phyloP scores from a whole-genome alignment of 2,797 vertebrate genomes.

The Fundulus diaphanus region DNA sequence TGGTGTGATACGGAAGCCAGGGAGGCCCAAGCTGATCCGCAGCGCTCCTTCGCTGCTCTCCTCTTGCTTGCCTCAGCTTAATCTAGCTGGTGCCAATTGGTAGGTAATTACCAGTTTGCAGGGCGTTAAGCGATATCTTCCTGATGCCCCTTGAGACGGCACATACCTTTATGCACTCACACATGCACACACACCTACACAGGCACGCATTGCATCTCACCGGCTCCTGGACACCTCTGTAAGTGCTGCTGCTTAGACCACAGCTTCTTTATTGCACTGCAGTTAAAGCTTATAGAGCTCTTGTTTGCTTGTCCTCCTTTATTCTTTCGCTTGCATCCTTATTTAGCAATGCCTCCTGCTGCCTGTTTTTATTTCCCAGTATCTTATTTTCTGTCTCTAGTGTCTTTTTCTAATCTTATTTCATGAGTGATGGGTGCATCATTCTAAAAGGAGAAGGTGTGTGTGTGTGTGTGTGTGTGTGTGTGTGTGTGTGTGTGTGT shows the following conservation, averaged over 20 bases:
- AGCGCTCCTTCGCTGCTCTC: constrained; percentile 61
- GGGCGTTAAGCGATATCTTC: constrained; percentile 72
- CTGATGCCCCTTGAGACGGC: constrained; percentile 45
- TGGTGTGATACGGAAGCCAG: constrained; percentile 89
- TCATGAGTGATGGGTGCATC: constrained; percentile 1
- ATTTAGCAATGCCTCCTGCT: background rate
- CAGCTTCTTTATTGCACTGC: constrained; percentile 46
- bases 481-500: too few species aligned
- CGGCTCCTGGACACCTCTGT: constrained; percentile 48
- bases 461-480: background rate
- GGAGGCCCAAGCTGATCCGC: constrained; percentile 80
- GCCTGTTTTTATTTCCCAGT: background rate
- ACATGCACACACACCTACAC: background rate
- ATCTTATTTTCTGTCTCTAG: constrained; percentile 3
- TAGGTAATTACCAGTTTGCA: constrained; percentile 77
- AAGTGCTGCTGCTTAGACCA: constrained; percentile 58
- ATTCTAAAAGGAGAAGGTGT: background rate
- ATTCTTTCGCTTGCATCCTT: constrained; percentile 2
- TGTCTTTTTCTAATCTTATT: background rate
- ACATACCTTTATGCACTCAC: constrained; percentile 19
- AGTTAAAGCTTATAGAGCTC: constrained; percentile 13
- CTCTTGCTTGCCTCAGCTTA: constrained; percentile 83
- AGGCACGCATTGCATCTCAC: constrained; percentile 19
- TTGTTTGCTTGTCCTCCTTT: constrained; percentile 7
- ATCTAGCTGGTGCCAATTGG: constrained; percentile 68